Conservation (phyloP, 2,797 vertebrate genomes). For the Tiaroga cobitis region DNA sequence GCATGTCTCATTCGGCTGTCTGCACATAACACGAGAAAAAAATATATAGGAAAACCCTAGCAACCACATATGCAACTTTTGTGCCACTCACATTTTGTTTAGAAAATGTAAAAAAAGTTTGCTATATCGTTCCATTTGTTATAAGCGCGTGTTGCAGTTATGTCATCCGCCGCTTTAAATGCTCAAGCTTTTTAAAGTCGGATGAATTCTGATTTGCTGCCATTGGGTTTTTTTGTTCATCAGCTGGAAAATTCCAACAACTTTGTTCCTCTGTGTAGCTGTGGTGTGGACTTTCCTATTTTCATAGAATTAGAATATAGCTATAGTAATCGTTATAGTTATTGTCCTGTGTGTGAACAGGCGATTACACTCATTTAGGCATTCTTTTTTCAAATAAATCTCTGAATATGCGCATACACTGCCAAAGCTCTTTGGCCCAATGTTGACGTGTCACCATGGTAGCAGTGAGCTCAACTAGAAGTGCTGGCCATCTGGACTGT, state of each 20-base stretch:
- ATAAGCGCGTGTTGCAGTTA: background rate
- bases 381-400: background rate
- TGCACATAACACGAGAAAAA: slow-evolving; percentile 31
- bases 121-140: background rate
- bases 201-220: background rate
- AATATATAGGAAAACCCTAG: background rate
- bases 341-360: background rate
- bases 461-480: slow-evolving; percentile 5
- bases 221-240: background rate
- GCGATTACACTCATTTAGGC: background rate
- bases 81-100: background rate
- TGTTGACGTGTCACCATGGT: slow-evolving; percentile 21
- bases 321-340: background rate
- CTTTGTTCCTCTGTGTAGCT: background rate
- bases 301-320: background rate
- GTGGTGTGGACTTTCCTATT: background rate
- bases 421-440: background rate
- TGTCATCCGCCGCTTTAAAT: background rate
- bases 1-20: slow-evolving; percentile 51
- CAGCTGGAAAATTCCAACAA: background rate
- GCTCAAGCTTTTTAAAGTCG: background rate
- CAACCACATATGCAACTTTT: no score
- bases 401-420: background rate
- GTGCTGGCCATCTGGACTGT: slow-evolving; percentile 24
- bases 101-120: background rate